phyloP scores from a whole-genome alignment of 2,888 invertebrate genomes.

The Alsophila aescularia region DNA sequence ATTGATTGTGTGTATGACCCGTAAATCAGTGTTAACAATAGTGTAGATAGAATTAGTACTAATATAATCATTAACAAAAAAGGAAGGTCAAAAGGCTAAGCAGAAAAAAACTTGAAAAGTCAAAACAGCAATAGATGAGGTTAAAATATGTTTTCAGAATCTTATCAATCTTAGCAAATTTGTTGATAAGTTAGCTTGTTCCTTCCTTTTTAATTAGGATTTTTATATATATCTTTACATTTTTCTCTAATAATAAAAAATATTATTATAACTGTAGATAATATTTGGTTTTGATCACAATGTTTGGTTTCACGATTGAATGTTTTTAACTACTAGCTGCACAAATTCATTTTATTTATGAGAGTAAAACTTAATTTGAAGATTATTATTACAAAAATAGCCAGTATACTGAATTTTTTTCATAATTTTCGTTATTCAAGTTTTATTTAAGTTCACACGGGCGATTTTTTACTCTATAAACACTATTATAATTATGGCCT shows the following conservation, averaged over 20 bases:
- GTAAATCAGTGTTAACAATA: background rate
- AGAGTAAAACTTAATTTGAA: too few species aligned
- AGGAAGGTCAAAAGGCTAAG: background rate
- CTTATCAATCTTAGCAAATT: too few species aligned
- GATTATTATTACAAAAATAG: too few species aligned
- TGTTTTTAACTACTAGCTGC: too few species aligned
- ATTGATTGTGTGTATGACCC: background rate
- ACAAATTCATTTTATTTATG: too few species aligned
- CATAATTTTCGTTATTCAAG: background rate
- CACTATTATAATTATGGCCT: background rate
- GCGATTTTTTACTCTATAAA: background rate
- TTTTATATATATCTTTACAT: background rate
- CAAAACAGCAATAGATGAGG: too few species aligned
- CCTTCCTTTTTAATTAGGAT: background rate
- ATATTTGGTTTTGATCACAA: background rate
- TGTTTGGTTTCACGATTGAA: too few species aligned
- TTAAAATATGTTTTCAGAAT: too few species aligned
- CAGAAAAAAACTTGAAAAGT: background rate
- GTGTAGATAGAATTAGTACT: background rate
- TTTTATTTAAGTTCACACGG: background rate
- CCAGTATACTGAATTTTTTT: too few species aligned
- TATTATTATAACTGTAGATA: conserved; percentile 40
- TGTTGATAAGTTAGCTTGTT: too few species aligned
- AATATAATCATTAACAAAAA: background rate
- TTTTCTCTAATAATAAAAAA: too few species aligned